Base-by-base conservation (phyloP, 2,797 vertebrate genomes). In the Gallinago stenura region DNA sequence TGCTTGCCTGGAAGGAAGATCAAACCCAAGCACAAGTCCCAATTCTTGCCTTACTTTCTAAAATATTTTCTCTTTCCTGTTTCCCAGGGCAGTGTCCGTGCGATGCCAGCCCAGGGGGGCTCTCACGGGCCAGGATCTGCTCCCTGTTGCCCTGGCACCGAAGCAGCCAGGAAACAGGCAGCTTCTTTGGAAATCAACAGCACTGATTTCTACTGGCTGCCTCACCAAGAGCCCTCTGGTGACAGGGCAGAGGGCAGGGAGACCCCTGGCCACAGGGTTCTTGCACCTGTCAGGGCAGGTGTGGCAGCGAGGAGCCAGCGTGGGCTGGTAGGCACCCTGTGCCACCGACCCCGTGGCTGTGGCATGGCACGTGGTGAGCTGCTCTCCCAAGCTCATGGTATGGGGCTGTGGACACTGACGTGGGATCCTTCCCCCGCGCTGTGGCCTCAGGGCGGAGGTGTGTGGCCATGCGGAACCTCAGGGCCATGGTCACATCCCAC, bases 381-480 rank as follows among this genome's bases (percentile, higher is more conserved):
- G 20, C 28, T 37, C 41, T 43, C 62, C 18, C 41, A 39, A 0
- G 30, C 19, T 61, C 1, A 0, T 37, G 46, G 33, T 37, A 21
- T 0, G 3, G 85, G 75, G 21, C 54, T 53, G 41, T 4, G 2
- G 53, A 37, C 48, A 50, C 31, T 1, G 4, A 35, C 3, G 4
- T 0, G 2, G 26, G 61, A 61, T 9, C 58, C 18, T 60, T n/a
- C 18, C 53, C 58, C 25, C 1, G 0, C 0, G 0, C 30, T 4
- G 2, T 16, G 57, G 31, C 25, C 35, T 22, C 35, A 28, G 19
- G 20, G 12, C 28, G 45, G 64, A 64, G 13, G 20, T 50, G n/a
- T 22, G 58, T 26, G 35, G 50, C n/a, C n/a, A 24, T 24, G 15
- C 0, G 0, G 73, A 66, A 53, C 20, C 19, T 21, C 3, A 8